Percentiles rank a stretch among this genome's conserved stretches.
These are phyloP conservation scores for Synanthedon andrenaeformis DNA, from an alignment of 2,888 invertebrate species.

Conservation along the genomic window DNA sequence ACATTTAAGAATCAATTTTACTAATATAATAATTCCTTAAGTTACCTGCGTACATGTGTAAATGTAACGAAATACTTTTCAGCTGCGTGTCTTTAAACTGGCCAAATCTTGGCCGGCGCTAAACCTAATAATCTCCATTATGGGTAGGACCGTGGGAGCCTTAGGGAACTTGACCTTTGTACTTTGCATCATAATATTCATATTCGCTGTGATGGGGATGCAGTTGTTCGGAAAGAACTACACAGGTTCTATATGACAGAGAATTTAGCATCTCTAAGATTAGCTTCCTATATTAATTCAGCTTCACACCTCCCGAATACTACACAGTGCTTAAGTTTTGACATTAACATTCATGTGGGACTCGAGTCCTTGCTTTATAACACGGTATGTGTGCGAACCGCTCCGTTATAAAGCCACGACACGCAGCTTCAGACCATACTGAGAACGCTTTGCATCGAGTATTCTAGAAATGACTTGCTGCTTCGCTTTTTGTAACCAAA, in stretches of 20 bases:
- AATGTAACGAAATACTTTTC: conserved; percentile 64
- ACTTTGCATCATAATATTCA: conserved; percentile 95
- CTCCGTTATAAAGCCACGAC: conserved; percentile 63
- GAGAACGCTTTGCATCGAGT: conserved; percentile 65
- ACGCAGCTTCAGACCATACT: conserved; percentile 64
- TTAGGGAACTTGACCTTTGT: conserved; percentile 96
- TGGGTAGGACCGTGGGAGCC: conserved; percentile 95
- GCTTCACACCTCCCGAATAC: conserved; percentile 66
- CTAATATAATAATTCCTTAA: no score
- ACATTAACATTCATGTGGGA: conserved; percentile 56
- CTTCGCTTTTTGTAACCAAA: conserved; percentile 53
- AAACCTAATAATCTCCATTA: conserved; percentile 94
- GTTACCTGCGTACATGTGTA: conserved; percentile 19
- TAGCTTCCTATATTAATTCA: conserved; percentile 60
- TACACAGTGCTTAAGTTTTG: conserved; percentile 65
- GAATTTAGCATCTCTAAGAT: conserved; percentile 62
- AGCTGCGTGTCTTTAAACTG: conserved; percentile 96
- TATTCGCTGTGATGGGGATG: conserved; percentile 98
- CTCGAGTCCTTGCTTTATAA: conserved; percentile 57
- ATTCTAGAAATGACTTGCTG: conserved; percentile 66
- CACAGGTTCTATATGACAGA: conserved; percentile 73
- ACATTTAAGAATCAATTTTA: not conserved
- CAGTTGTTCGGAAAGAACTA: conserved; percentile 94
- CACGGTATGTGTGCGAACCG: conserved; percentile 42
- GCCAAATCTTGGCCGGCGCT: conserved; percentile 97